Base-by-base conservation (phyloP, 2,888 invertebrate genomes). In the Azorinus chamasolen region DNA sequence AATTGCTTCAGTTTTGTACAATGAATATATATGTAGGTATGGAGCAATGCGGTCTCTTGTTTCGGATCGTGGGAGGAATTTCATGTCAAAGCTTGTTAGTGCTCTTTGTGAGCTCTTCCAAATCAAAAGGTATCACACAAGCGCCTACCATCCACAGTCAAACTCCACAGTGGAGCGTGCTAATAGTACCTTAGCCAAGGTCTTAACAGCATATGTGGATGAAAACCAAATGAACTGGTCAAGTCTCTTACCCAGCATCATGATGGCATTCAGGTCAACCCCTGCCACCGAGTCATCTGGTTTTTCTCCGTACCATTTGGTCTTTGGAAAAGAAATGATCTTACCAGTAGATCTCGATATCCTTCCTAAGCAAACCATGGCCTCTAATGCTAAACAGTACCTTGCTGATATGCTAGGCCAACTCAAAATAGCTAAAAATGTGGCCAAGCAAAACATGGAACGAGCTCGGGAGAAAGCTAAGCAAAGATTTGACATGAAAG, bases 81-180 rank as follows among this genome's bases (percentile, higher is more conserved):
- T n/a, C n/a, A n/a, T n/a, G n/a, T n/a, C n/a, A n/a, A n/a, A n/a
- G n/a, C n/a, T n/a, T n/a, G n/a, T n/a, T n/a, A n/a, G n/a, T n/a
- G n/a, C n/a, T n/a, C n/a, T n/a, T n/a, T n/a, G n/a, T n/a, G 70
- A 78, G 54, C 37, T 80, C 14, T 76, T 84, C 50, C 58, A 80
- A 16, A 72, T 84, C 10, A 84, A 54, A 25, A 43, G 71, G 24
- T 65, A 73, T 45, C 37, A 59, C 53, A 78, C 84, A 22, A 70
- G 59, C 39, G 43, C 65, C 10, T 83, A 81, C 37, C 80, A 83
- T 37, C 80, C 79, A 16, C 80, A 79, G 45, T 66, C 81, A 14
- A 83, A 79, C 57, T 16, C 68, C 1, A 63, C 69, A 16, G 68
- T 59, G 6, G 81, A 79, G 37, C 61, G 73, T 55, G 25, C 61